These are phyloP conservation scores for Zoroaster sp. DNA, from an alignment of 53 echinoderm and acorn worm genomes.

Conservation along the genomic window DNA sequence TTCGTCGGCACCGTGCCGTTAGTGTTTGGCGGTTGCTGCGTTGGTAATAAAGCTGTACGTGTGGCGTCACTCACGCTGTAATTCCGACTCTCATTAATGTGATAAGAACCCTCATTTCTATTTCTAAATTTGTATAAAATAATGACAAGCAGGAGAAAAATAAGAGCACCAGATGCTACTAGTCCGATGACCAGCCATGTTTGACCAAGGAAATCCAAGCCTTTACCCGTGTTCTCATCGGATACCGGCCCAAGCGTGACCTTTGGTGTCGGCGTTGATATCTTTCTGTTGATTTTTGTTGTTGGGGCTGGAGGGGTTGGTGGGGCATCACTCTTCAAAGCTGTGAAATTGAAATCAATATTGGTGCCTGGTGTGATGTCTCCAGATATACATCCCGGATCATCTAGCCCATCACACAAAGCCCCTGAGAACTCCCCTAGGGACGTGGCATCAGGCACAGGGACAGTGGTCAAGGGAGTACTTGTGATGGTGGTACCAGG, in stretches of 20 bases:
- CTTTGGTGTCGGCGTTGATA: not conserved
- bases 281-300: not conserved
- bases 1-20: constrained; percentile 91
- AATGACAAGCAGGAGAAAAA: constrained; percentile 76
- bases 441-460: not conserved
- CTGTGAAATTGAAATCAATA: constrained; percentile 57
- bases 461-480: not conserved
- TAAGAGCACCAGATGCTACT: constrained; percentile 76
- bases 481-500: not conserved
- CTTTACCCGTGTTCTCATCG: not conserved
- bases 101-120: constrained; percentile 97
- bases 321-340: not conserved
- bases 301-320: not conserved
- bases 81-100: constrained; percentile 98
- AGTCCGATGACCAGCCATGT: constrained; percentile 86
- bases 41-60: constrained; percentile 81
- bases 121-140: constrained; percentile 92
- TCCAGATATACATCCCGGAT: constrained; percentile 13
- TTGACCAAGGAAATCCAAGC: constrained; percentile 76
- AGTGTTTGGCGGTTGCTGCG: constrained; percentile 59
- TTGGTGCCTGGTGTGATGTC: constrained; percentile 31
- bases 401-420: not conserved
- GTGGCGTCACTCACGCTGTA: constrained; percentile 72
- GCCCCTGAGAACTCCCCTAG: not conserved
- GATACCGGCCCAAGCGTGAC: not conserved